Base-by-base conservation (phyloP, 2,888 invertebrate genomes). In the Anagyrus pseudococci region DNA sequence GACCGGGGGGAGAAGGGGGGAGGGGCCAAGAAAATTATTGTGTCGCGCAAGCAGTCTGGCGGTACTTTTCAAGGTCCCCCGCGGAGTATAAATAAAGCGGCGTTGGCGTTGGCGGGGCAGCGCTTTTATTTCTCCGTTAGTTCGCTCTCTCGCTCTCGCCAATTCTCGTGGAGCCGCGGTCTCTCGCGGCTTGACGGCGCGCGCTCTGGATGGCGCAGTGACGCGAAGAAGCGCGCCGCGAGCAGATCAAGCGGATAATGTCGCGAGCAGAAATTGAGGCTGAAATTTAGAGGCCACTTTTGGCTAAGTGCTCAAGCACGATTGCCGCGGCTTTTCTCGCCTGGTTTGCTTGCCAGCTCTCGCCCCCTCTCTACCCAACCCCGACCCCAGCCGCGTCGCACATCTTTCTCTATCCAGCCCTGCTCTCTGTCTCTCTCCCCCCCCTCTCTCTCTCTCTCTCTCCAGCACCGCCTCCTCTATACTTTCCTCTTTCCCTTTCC, bases 231-330 rank as follows among this genome's bases (percentile, higher is more conserved):
- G 2, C 8, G 23, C 1, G 10, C 46, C 17, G 26, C 19, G 48
- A 20, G 20, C n/a, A 58, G 58, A 50, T 58, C 33, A 29, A 43
- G 6, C 19, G 29, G 50, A 58, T 58, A 49, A 40, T 44, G 56
- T 61, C 50, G 49, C 40, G 20, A 43, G 46, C 56, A 52, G 46
- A 56, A 62, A 56, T 62, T 62, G 62, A 26, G 25, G 47, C 25
- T 29, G 23, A 43, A 61, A 55, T 61, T 62, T 62, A 62, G 56
- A 62, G 26, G 56, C 23, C 52, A 62, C 40, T 56, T 46, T 52
- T 52, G 37, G 62, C 40, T 50, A 62, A 56, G 50, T 56, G 40
- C 46, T 40, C 56, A 33, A 26, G 50, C 50, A 46, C 50, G 41
- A 53, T 46, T 53, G 47, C 22, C 44, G 44, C 54, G 43, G 41